These are phyloP conservation scores for Taurulus bubalis DNA, from an alignment of 2,113 vertebrate species.

Conservation along the genomic window DNA sequence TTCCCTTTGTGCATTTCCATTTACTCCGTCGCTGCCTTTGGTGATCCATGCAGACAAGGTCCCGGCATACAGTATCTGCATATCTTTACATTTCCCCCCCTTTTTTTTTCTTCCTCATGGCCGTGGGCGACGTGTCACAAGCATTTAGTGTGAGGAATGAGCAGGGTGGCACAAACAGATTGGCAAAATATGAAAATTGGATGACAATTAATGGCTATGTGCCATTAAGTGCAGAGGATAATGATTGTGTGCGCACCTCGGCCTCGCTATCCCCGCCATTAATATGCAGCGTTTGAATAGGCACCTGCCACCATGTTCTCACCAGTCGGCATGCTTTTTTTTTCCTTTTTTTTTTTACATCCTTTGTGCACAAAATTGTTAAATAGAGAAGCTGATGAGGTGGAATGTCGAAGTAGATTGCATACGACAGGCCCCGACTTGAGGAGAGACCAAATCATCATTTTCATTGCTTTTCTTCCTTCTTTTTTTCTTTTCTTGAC, in stretches of 20 bases:
- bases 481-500: constrained; percentile 48
- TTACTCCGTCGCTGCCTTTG: constrained; percentile 38
- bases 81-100: constrained; percentile 14
- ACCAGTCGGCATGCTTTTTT: constrained; percentile 60
- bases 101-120: background rate
- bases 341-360: constrained; percentile 62
- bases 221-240: constrained; percentile 69
- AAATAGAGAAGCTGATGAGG: constrained; percentile 80
- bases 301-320: constrained; percentile 55
- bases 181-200: constrained; percentile 74
- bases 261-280: constrained; percentile 49
- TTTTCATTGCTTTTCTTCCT: constrained; percentile 63
- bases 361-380: constrained; percentile 73
- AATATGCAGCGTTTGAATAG: constrained; percentile 73
- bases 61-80: constrained; percentile 25
- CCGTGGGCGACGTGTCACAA: constrained; percentile 51
- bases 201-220: constrained; percentile 77
- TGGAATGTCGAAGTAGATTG: constrained; percentile 80
- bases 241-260: constrained; percentile 46
- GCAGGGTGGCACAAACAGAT: constrained; percentile 60
- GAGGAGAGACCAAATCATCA: constrained; percentile 69
- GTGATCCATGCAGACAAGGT: constrained; percentile 50
- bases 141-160: constrained; percentile 66
- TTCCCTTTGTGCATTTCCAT: constrained; percentile 43
- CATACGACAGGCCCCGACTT: constrained; percentile 75